Conservation (phyloP, 2,113 vertebrate genomes). For the Sphaerodactylus townsendi region DNA sequence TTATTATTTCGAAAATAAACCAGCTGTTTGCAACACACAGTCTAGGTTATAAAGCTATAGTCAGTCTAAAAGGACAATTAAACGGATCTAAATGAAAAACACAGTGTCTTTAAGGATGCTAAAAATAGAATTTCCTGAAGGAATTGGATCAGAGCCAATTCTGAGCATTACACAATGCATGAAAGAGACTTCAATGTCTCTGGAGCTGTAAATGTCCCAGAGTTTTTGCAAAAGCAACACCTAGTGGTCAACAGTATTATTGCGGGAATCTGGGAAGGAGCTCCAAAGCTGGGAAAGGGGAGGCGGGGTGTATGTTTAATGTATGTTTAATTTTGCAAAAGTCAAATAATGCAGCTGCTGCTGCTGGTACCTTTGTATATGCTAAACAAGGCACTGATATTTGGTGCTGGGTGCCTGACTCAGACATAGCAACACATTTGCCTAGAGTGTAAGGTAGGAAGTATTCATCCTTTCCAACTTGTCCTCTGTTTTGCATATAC, state of each 20-base stretch:
- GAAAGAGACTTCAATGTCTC: too few relatives aligned
- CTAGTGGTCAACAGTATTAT: neutral
- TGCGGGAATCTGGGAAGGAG: neutral
- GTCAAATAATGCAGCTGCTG: neutral
- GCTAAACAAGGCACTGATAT: neutral
- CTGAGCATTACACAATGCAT: too few relatives aligned
- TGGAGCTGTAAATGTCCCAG: neutral
- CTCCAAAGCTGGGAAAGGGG: neutral
- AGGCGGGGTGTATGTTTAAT: too few relatives aligned
- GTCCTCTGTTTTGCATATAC: too few relatives aligned
- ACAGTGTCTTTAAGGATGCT: neutral
- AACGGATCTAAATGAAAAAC: neutral
- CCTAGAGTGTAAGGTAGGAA: too few relatives aligned
- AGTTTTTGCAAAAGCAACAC: neutral
- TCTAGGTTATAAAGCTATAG: neutral
- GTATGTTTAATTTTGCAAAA: neutral
- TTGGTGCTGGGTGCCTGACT: neutral
- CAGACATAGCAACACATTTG: too few relatives aligned
- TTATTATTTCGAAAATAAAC: neutral
- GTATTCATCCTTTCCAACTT: too few relatives aligned
- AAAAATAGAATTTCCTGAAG: slow-evolving; percentile 1
- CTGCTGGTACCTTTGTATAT: neutral
- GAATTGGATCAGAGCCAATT: neutral
- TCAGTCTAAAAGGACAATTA: neutral
- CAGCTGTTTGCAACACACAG: neutral